Percentiles rank a stretch among this genome's conserved stretches.
phyloP scores from a whole-genome alignment of 1,140 invertebrate genomes.

The Monomorium pharaonis region DNA sequence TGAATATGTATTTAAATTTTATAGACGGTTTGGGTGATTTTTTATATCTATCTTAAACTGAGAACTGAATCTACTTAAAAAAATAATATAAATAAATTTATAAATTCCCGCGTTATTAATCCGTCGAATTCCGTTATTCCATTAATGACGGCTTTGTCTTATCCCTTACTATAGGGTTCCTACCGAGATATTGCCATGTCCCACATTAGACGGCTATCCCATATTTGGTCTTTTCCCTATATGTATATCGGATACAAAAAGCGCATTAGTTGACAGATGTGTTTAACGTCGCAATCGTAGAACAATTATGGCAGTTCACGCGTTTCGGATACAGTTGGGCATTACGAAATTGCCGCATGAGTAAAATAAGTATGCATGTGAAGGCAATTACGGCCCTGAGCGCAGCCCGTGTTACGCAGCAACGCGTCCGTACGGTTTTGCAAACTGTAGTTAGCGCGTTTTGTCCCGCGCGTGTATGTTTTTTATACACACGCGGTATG shows the following conservation, averaged over 20 bases:
- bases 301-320: slow-evolving; percentile 37
- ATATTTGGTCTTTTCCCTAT: no score
- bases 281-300: not conserved
- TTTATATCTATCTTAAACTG: no score
- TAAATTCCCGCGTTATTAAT: no score
- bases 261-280: not conserved
- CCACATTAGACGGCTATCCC: no score
- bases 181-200: no score
- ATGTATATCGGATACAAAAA: not conserved
- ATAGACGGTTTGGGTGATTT: no score
- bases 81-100: no score
- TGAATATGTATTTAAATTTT: no score
- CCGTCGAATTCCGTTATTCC: no score
- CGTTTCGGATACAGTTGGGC: slow-evolving; percentile 47
- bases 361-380: not conserved
- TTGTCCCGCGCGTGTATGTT: not conserved
- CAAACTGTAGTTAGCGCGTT: slow-evolving; percentile 23
- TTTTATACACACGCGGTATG: not conserved
- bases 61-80: no score
- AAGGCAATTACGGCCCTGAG: slow-evolving; percentile 24
- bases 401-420: slow-evolving; percentile 48
- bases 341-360: slow-evolving; percentile 27
- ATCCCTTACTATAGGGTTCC: no score
- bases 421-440: slow-evolving; percentile 1
- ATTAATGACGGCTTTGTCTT: no score